phyloP scores from a whole-genome alignment of 92 coral and sea anemone genomes.

The Epizoanthus scotinus region DNA sequence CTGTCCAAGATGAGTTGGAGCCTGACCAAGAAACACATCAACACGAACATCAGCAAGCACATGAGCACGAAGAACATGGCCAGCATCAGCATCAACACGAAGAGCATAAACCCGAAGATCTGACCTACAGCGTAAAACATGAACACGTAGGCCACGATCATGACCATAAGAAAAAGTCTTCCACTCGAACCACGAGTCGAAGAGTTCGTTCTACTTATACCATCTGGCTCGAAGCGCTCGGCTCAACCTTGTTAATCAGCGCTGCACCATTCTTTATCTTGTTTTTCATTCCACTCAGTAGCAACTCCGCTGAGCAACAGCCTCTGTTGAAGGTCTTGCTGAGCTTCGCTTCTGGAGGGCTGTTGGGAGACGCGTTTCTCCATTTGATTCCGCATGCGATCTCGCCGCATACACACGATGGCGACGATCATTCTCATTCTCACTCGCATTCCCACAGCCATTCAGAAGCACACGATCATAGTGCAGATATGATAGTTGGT shows the following conservation, averaged over 20 bases:
- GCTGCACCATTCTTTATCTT: conserved; percentile 98
- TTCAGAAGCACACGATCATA: conserved; percentile 53
- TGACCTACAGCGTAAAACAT: conserved; percentile 28
- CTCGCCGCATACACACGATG: conserved; percentile 91
- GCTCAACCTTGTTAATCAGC: conserved; percentile 91
- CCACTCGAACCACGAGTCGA: conserved; percentile 14
- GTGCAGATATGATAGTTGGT: conserved; percentile 89
- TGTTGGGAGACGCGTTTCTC: conserved; percentile 96
- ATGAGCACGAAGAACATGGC: conserved; percentile 45
- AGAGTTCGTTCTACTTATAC: conserved; percentile 57
- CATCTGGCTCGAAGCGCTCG: conserved; percentile 89
- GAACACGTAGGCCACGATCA: conserved; percentile 44
- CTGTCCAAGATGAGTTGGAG: background rate
- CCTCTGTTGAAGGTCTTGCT: conserved; percentile 87
- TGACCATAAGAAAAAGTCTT: conserved; percentile 48
- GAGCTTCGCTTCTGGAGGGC: conserved; percentile 96
- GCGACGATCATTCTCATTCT: conserved; percentile 56
- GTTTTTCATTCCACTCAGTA: conserved; percentile 91
- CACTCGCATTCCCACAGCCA: conserved; percentile 67
- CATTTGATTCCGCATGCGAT: conserved; percentile 98
- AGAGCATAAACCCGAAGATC: conserved; percentile 55
- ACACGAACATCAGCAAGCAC: background rate
- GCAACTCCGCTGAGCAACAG: conserved; percentile 90
- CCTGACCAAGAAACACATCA: background rate
- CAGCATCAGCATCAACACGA: conserved; percentile 60